A percentile compares a stretch with the other conserved stretches of the same genome.
phyloP scores from a whole-genome alignment of 2,888 invertebrate genomes.

The Odontocerum albicorne region DNA sequence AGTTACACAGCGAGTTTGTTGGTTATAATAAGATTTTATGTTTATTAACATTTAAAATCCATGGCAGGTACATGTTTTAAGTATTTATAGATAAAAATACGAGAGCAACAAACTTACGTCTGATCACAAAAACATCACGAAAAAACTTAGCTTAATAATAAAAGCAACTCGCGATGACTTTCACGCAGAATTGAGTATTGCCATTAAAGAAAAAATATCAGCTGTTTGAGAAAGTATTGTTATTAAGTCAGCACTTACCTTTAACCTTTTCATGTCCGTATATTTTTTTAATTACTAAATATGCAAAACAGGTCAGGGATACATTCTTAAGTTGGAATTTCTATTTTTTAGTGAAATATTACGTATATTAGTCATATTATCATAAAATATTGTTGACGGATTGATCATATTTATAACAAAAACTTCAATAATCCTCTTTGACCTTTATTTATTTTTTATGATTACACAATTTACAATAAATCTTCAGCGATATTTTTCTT shows the following conservation, averaged over 20 bases:
- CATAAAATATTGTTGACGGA: too few relatives aligned
- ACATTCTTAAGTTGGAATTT: background rate
- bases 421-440: too few relatives aligned
- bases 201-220: conserved; percentile 5
- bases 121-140: conserved; percentile 19
- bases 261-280: background rate
- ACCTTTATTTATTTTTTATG: too few relatives aligned
- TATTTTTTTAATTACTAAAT: background rate
- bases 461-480: too few relatives aligned
- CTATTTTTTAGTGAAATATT: background rate
- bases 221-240: background rate
- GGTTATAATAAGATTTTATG: too few relatives aligned
- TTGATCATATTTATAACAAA: too few relatives aligned
- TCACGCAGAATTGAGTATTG: conserved; percentile 10
- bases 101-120: conserved; percentile 4
- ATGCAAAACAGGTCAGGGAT: background rate
- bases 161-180: conserved; percentile 14
- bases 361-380: too few relatives aligned
- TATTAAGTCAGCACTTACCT: background rate
- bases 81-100: too few relatives aligned
- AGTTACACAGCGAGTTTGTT: too few relatives aligned
- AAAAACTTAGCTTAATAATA: conserved; percentile 10
- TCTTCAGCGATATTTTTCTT: too few relatives aligned
- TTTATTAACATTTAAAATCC: too few relatives aligned
- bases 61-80: too few relatives aligned